Conservation (phyloP, 2,797 vertebrate species). For the Florisuga fusca region DNA sequence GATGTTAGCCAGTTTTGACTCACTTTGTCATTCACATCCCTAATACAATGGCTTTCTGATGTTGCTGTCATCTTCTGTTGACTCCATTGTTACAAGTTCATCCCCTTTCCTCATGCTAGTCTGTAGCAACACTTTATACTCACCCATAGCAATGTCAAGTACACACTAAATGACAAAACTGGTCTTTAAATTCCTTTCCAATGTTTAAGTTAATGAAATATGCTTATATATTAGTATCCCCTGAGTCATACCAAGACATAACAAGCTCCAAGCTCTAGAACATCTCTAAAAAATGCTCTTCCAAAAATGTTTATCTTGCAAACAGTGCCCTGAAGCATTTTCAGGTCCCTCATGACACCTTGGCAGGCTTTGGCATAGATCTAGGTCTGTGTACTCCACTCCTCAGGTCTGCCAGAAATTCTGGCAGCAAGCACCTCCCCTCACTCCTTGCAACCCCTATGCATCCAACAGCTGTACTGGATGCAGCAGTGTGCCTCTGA, state of each 20-base stretch:
- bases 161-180: background rate
- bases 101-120: background rate
- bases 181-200: background rate
- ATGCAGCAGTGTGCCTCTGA: background rate
- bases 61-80: background rate
- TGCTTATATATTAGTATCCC: background rate
- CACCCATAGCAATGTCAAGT: background rate
- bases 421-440: background rate
- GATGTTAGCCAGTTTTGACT: background rate
- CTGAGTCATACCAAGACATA: background rate
- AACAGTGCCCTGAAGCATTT: background rate
- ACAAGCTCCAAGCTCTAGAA: background rate
- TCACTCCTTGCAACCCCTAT: background rate
- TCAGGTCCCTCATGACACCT: fast-evolving
- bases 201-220: background rate
- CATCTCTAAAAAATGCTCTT: background rate
- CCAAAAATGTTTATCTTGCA: background rate
- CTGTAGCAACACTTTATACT: background rate
- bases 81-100: background rate
- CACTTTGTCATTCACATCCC: background rate
- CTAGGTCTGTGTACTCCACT: background rate
- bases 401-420: background rate
- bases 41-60: background rate
- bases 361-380: fast-evolving
- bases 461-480: background rate